A percentile compares a stretch with the other conserved stretches of the same genome.
phyloP scores from a whole-genome alignment of 2,888 invertebrate genomes.

The Bellardia pandia region DNA sequence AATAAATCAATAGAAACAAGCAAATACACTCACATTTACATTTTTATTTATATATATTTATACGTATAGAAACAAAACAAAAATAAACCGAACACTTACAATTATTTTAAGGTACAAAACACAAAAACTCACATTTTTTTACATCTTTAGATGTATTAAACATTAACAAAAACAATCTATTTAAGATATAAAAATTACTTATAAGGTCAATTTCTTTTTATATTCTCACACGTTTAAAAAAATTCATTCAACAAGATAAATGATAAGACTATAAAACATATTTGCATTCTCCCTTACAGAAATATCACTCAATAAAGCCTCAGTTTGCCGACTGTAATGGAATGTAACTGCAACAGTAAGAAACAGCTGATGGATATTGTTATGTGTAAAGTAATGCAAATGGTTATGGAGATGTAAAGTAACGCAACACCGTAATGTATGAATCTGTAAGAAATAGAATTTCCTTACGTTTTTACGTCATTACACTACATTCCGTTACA shows the following conservation, averaged over 20 bases:
- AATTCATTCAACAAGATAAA: neutral
- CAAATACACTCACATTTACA: neutral
- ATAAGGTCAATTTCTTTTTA: slow-evolving; percentile 10
- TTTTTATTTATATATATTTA: slow-evolving; percentile 9
- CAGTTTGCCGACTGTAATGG: too few species aligned
- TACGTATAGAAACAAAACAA: neutral
- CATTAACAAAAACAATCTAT: neutral
- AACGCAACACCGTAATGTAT: too few species aligned
- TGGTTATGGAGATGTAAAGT: too few species aligned
- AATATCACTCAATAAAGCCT: neutral
- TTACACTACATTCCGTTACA: too few species aligned
- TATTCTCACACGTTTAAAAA: neutral
- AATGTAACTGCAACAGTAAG: too few species aligned
- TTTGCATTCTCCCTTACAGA: neutral
- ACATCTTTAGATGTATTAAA: slow-evolving; percentile 19
- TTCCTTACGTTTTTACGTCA: too few species aligned
- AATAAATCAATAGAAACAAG: slow-evolving; percentile 2
- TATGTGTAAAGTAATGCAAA: too few species aligned
- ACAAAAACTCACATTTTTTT: slow-evolving; percentile 17
- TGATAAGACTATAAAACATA: neutral
- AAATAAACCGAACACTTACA: neutral
- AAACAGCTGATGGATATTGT: too few species aligned
- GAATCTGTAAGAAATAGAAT: too few species aligned
- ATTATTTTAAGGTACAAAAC: slow-evolving; percentile 50
- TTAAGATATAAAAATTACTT: neutral